Conservation (phyloP, 2,888 invertebrate species). For the Meteorus colon region DNA sequence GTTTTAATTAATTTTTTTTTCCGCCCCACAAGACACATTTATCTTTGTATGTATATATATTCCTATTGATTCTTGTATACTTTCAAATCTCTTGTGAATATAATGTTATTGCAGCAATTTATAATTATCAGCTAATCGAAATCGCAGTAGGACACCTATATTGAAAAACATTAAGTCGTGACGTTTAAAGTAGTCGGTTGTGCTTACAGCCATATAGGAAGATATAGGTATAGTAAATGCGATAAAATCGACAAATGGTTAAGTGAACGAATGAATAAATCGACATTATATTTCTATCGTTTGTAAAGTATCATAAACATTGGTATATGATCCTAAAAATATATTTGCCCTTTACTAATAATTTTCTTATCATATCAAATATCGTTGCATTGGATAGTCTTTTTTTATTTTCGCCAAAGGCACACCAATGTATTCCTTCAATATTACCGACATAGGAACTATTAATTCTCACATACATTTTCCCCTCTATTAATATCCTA, state of each 20-base stretch:
- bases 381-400: background rate
- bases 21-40: constrained; percentile 19
- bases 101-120: constrained; percentile 10
- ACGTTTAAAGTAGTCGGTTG: background rate
- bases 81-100: constrained; percentile 14
- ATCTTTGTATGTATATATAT: background rate
- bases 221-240: background rate
- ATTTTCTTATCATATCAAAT: background rate
- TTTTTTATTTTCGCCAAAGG: background rate
- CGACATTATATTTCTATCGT: background rate
- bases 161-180: constrained; percentile 19
- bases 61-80: background rate
- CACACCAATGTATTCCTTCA: background rate
- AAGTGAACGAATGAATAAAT: background rate
- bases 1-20: constrained; percentile 41
- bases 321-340: background rate
- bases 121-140: constrained; percentile 25
- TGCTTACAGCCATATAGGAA: background rate
- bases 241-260: constrained; percentile 14
- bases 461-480: constrained; percentile 11
- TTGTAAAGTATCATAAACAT: constrained; percentile 9
- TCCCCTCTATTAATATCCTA: constrained; percentile 33
- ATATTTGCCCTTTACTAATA: background rate
- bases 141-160: constrained; percentile 15
- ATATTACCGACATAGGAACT: background rate